These are phyloP conservation scores for Drosophila mimica DNA, from an alignment of 2,888 invertebrate genomes.

Conservation along the genomic window DNA sequence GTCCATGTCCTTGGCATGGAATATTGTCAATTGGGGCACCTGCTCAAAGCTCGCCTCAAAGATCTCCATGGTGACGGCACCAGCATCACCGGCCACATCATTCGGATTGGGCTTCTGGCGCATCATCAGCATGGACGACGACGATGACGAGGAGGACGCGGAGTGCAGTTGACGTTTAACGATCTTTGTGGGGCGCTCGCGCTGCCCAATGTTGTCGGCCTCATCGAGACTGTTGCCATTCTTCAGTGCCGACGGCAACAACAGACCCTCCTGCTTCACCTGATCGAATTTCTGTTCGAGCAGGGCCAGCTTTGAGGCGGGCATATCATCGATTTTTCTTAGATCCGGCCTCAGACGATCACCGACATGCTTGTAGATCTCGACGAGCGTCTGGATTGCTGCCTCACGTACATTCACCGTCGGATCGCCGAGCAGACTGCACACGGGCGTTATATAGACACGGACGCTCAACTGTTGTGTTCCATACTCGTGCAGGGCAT, in stretches of 20 bases:
- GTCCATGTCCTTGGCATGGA: conserved; percentile 92
- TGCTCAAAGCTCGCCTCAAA: conserved; percentile 95
- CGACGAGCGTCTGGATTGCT: conserved; percentile 93
- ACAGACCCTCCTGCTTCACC: conserved; percentile 90
- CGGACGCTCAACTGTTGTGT: conserved; percentile 92
- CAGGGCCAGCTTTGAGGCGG: conserved; percentile 89
- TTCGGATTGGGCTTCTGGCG: conserved; percentile 76
- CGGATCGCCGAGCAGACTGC: conserved; percentile 94
- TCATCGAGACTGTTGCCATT: conserved; percentile 84
- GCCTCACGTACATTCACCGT: conserved; percentile 94
- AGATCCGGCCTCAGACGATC: conserved; percentile 94
- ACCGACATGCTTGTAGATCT: conserved; percentile 95
- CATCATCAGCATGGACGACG: conserved; percentile 42
- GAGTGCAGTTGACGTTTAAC: conserved; percentile 84
- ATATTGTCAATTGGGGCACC: conserved; percentile 92
- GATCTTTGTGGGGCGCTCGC: conserved; percentile 85
- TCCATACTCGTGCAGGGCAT: conserved; percentile 94
- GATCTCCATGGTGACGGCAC: conserved; percentile 94
- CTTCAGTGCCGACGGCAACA: conserved; percentile 90
- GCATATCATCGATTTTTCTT: conserved; percentile 91
- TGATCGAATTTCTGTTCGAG: conserved; percentile 95
- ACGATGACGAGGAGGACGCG: conserved; percentile 69
- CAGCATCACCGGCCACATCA: conserved; percentile 87
- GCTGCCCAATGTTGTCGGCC: conserved; percentile 84
- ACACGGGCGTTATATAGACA: conserved; percentile 92